phyloP scores from a whole-genome alignment of 2,888 invertebrate genomes.

The Heteropelma amictum region DNA sequence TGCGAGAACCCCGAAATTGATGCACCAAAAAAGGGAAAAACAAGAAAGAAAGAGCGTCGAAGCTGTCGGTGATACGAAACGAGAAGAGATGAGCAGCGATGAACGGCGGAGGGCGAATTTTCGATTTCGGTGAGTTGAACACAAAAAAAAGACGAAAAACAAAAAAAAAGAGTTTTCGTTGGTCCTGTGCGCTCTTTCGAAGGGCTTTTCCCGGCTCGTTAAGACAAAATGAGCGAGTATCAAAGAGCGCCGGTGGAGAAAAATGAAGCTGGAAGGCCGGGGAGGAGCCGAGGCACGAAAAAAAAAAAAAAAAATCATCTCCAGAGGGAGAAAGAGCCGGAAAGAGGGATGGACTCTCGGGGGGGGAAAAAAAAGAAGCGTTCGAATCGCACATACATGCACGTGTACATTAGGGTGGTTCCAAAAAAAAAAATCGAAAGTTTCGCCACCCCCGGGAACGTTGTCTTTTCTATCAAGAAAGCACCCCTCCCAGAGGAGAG shows the following conservation, averaged over 20 bases:
- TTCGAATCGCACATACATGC: conserved; percentile 22
- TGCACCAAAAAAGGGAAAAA: too few relatives aligned
- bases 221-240: conserved; percentile 31
- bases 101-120: too few relatives aligned
- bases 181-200: neutral
- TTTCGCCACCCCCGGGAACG: too few relatives aligned
- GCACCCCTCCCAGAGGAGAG: too few relatives aligned
- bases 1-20: too few relatives aligned
- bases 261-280: conserved; percentile 1
- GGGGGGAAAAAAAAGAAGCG: conserved; percentile 22
- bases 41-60: too few relatives aligned
- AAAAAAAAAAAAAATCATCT: conserved; percentile 19
- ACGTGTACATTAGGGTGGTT: too few relatives aligned
- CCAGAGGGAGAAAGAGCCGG: neutral
- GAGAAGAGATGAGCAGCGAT: too few relatives aligned
- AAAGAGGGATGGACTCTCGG: neutral
- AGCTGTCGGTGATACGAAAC: too few relatives aligned
- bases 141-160: neutral
- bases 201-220: conserved; percentile 27
- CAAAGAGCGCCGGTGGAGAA: conserved; percentile 12
- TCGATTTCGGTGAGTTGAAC: too few relatives aligned
- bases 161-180: conserved; percentile 4
- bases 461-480: too few relatives aligned
- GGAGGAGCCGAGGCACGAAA: neutral
- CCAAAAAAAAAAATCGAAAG: too few relatives aligned